Evolutionary conservation across 2,888 invertebrate genomes (phyloP).

Genomic region (Palloptera scutellata): DNA sequence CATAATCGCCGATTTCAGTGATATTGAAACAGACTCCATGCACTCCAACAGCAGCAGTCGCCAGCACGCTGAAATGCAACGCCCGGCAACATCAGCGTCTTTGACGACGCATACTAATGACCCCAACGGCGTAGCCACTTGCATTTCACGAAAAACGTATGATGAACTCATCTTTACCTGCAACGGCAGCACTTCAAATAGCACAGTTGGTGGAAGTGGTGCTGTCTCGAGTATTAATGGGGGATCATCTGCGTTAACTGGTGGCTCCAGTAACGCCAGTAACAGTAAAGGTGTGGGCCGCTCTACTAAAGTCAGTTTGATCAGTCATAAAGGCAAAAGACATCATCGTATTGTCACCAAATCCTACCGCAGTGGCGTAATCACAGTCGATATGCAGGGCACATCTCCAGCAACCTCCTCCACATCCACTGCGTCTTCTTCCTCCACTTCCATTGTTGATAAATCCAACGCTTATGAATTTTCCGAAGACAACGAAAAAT

Average conservation of each 20-base stretch:
- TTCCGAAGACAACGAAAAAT: constrained; percentile 83
- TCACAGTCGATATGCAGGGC: constrained; percentile 58
- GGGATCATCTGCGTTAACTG: constrained; percentile 20
- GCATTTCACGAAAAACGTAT: constrained; percentile 54
- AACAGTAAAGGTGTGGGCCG: constrained; percentile 21
- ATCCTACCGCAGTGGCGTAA: constrained; percentile 58
- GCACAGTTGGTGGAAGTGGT: constrained; percentile 16
- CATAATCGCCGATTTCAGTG: constrained; percentile 71
- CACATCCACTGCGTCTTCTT: constrained; percentile 35
- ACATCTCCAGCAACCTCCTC: constrained; percentile 25
- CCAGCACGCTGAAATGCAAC: constrained; percentile 32
- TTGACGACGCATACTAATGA: not conserved
- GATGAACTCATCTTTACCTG: constrained; percentile 67
- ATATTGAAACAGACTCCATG: constrained; percentile 68
- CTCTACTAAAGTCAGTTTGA: constrained; percentile 44
- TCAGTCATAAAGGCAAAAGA: constrained; percentile 53
- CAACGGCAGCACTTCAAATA: constrained; percentile 44
- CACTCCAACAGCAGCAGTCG: constrained; percentile 50
- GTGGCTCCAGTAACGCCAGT: constrained; percentile 20
- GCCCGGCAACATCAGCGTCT: constrained; percentile 47
- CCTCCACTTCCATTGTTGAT: constrained; percentile 69
- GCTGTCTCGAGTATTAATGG: constrained; percentile 32
- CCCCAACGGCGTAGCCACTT: constrained; percentile 26
- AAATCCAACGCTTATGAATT: constrained; percentile 77
- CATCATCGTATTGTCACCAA: constrained; percentile 62